These are phyloP conservation scores for Drosophila eugracilis DNA, from an alignment of 1,140 invertebrate genomes.

Conservation along the genomic window DNA sequence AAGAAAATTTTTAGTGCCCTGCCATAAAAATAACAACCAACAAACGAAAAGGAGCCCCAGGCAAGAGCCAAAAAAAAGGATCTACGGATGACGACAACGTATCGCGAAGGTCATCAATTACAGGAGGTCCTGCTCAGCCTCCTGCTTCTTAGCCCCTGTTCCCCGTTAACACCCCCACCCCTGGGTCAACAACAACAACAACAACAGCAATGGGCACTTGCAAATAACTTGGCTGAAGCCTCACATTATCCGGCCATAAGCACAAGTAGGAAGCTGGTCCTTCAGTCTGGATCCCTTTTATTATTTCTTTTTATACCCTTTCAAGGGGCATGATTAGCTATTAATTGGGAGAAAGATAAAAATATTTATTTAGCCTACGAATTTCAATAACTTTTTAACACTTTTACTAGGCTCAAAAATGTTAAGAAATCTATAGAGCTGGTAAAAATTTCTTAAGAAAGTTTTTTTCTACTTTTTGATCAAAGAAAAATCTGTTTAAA, in stretches of 20 bases:
- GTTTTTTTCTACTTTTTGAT: too few species aligned
- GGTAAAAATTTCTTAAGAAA: too few species aligned
- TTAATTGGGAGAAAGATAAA: not conserved
- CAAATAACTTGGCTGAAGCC: slow-evolving; percentile 80
- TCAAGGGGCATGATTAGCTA: not conserved
- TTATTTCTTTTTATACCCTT: slow-evolving; percentile 28
- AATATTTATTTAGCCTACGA: too few species aligned
- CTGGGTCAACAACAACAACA: slow-evolving; percentile 12
- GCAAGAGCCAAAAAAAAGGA: slow-evolving; percentile 48
- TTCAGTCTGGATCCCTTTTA: slow-evolving; percentile 52
- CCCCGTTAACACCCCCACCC: slow-evolving; percentile 18
- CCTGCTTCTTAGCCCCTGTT: slow-evolving; percentile 34
- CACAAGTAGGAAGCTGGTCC: slow-evolving; percentile 74
- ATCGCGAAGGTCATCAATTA: slow-evolving; percentile 81
- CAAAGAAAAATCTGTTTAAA: too few species aligned
- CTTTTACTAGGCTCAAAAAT: not conserved
- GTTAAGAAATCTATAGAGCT: too few species aligned
- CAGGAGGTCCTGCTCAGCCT: slow-evolving; percentile 62
- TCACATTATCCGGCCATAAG: slow-evolving; percentile 79
- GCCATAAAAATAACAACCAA: slow-evolving; percentile 72
- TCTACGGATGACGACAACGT: slow-evolving; percentile 65
- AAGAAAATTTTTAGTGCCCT: slow-evolving; percentile 74
- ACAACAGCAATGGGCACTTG: slow-evolving; percentile 60
- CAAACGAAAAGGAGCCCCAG: slow-evolving; percentile 25
- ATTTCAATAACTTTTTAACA: not conserved